Evolutionary conservation across 2,113 vertebrate species (phyloP).

Genomic region (Catharus bicknelli): DNA sequence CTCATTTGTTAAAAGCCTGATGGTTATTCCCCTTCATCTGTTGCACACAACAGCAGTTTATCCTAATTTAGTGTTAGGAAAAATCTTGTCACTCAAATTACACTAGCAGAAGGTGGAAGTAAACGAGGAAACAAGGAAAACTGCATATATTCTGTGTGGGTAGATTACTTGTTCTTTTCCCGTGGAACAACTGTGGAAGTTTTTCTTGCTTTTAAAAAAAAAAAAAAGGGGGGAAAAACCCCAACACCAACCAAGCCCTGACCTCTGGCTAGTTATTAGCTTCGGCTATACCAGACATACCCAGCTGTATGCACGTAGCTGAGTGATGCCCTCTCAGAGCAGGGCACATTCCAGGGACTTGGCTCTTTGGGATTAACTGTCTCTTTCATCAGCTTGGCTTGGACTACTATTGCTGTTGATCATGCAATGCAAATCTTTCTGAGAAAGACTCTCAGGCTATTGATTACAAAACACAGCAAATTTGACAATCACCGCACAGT

Average conservation of each 20-base stretch:
- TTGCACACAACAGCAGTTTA: neutral
- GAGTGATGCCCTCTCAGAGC: neutral
- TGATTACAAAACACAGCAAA: conserved; percentile 2
- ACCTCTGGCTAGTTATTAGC: conserved; percentile 4
- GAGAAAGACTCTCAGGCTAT: conserved; percentile 6
- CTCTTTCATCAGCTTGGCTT: conserved; percentile 36
- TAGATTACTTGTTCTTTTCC: conserved; percentile 33
- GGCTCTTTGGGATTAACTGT: conserved; percentile 63
- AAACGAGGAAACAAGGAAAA: conserved; percentile 13
- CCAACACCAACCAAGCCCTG: neutral
- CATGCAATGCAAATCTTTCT: conserved; percentile 28
- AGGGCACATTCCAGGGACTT: conserved; percentile 31
- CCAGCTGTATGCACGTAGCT: neutral
- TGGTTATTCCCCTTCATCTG: neutral
- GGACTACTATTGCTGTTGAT: conserved; percentile 9
- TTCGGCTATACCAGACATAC: neutral
- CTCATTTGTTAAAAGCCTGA: neutral
- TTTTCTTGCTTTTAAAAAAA: neutral
- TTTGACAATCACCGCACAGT: neutral
- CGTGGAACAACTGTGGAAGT: neutral
- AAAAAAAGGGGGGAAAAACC: accelerated
- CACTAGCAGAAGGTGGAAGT: conserved; percentile 19
- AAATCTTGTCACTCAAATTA: neutral
- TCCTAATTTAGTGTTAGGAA: neutral
- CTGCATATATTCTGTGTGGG: neutral